Evolutionary conservation across 2,113 vertebrate species (phyloP), one percentile per base, ranked within the genome.

Genomic region (Catharus minimus): DNA sequence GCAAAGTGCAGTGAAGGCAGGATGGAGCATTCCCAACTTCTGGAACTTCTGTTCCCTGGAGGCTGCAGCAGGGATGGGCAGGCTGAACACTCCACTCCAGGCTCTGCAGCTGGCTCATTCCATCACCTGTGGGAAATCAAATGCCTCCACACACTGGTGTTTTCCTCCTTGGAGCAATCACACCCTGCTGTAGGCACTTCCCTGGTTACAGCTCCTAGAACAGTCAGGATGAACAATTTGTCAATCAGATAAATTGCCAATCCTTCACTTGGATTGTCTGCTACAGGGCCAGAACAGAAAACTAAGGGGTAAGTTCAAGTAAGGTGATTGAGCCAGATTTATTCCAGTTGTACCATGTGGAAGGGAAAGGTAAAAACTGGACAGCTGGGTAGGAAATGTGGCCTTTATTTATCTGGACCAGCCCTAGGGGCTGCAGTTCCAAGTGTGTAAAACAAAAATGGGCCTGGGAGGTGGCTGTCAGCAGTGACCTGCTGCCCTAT

Each of bases 21-120:
- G 30, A 86, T 47, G 36, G 56, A 80, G 69, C 81, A 64, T 88
- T 84, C 82, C 83, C 49, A 13, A 81, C 41, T 8, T 13, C 10
- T 6, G 4, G 95, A 62, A 15, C 43, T 74, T 47, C 46, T 20
- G 7, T 39, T 95, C 83, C 86, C 92, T 44, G 83, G 44, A 49
- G 60, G 82, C 74, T 86, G 86, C 76, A 28, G 71, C 53, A 82
- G 74, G 80, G 47, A 20, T 23, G 83, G 89, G 86, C 86, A 80
- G 80, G 44, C 57, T 64, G 77, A 57, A 7, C 36, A 0, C 56
- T 21, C 58, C 47, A 9, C 56, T 21, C 58, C 47, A 9, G 81
- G 84, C 89, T 86, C 44, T 32, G 69, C 73, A 89, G 82, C 90
- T 91, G 88, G 16, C 82, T 66, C 88, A 43, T 23, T 53, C 24